Evolutionary conservation across 2,113 vertebrate genomes (phyloP).

Genomic region (Mustela nigripes): DNA sequence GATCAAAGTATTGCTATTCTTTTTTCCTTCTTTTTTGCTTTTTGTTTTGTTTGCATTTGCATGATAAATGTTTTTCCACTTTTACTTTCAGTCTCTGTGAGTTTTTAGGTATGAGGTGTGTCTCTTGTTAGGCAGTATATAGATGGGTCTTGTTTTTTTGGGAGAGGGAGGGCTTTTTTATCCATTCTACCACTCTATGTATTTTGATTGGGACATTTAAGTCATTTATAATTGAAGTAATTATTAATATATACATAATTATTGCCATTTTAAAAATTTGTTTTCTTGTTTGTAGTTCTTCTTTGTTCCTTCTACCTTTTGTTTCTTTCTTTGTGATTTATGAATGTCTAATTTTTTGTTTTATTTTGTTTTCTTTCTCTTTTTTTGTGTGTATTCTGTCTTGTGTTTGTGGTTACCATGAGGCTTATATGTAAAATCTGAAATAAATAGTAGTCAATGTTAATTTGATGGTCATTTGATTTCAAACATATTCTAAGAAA

Average conservation of each 20-base stretch:
- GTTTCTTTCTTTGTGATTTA: neutral
- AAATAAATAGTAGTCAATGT: neutral
- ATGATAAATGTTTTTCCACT: neutral
- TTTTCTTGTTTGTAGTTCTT: neutral
- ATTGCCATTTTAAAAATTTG: neutral
- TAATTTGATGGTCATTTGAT: neutral
- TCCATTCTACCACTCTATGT: neutral
- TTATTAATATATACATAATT: neutral
- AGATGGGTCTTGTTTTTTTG: neutral
- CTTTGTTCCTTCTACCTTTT: neutral
- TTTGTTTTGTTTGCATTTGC: neutral
- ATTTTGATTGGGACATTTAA: neutral
- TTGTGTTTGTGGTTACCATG: neutral
- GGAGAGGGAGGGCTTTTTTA: neutral
- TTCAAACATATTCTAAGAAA: neutral
- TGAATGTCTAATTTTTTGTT: neutral
- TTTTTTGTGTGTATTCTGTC: neutral
- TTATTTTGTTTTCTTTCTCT: neutral
- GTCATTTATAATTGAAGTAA: neutral
- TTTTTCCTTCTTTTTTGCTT: neutral
- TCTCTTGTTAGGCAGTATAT: neutral
- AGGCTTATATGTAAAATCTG: neutral
- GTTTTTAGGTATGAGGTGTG: neutral
- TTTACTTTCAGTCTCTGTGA: neutral
- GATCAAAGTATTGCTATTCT: neutral